Percentiles rank a stretch among this genome's conserved stretches.
Conservation (phyloP, 2,797 vertebrate species). For the Triplophysa bombifrons region DNA sequence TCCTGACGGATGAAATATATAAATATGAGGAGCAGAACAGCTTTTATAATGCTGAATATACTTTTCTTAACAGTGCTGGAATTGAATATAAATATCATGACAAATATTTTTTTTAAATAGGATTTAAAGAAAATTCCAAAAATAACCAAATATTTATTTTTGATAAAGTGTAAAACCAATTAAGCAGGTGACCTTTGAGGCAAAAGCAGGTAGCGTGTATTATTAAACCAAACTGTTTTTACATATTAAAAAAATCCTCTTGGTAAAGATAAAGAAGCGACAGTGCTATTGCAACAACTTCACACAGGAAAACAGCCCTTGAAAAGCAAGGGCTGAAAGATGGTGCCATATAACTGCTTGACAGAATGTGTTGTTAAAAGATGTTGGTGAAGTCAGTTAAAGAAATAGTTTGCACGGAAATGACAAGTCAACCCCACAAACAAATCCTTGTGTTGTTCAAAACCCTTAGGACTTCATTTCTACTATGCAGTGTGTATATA, state of each 20-base stretch:
- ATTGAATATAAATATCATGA: no score
- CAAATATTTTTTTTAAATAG: background rate
- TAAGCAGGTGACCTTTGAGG: no score
- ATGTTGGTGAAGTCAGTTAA: background rate
- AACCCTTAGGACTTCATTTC: background rate
- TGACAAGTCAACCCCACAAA: background rate
- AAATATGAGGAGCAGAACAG: background rate
- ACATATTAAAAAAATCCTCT: no score
- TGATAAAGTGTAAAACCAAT: background rate
- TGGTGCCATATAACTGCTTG: background rate
- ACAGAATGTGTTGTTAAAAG: background rate
- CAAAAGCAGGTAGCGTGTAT: background rate
- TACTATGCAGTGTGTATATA: background rate
- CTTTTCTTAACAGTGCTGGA: background rate
- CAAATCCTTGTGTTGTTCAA: background rate
- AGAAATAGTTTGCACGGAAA: background rate
- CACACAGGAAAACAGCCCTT: constrained; percentile 19
- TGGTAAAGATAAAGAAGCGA: no score
- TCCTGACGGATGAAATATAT: background rate
- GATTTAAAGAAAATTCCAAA: constrained; percentile 39
- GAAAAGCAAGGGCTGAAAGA: background rate
- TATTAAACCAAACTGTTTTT: no score
- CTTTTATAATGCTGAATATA: background rate
- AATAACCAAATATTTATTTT: constrained; percentile 36
- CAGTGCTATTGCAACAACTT: constrained; percentile 35